These are phyloP conservation scores for Phodopus roborovskii DNA, from an alignment of 2,113 vertebrate species.

Conservation along the genomic window DNA sequence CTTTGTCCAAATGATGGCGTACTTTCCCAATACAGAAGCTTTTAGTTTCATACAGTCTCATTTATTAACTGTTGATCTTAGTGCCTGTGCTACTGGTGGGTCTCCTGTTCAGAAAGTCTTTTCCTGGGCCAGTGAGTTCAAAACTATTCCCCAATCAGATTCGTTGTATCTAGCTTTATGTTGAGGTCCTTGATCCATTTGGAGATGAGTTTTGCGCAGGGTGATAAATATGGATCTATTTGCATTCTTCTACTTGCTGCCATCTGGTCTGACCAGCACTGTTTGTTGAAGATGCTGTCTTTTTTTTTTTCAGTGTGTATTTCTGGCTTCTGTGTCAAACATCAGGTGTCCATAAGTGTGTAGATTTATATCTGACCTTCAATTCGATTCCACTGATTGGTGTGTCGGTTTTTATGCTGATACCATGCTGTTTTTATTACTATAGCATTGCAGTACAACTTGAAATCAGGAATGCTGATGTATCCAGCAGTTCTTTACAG, in stretches of 20 bases:
- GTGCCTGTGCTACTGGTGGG: background rate
- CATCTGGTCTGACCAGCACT: too few relatives aligned
- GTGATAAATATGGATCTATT: too few relatives aligned
- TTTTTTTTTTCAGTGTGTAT: background rate
- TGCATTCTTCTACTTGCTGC: background rate
- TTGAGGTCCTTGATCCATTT: background rate
- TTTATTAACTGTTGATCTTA: background rate
- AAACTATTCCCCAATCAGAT: too few relatives aligned
- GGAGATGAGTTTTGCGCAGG: background rate
- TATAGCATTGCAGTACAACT: background rate
- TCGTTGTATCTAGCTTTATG: background rate
- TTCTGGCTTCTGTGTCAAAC: background rate
- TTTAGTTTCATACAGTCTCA: background rate
- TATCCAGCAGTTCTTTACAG: background rate
- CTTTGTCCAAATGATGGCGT: background rate
- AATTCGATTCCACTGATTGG: too few relatives aligned
- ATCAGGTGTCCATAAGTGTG: background rate
- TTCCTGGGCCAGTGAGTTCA: background rate
- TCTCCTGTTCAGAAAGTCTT: background rate
- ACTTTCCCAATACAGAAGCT: background rate
- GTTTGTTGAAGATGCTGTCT: background rate
- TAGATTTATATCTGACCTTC: background rate
- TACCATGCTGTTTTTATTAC: background rate
- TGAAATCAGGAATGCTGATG: background rate
- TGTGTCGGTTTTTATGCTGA: background rate